Evolutionary conservation across 2,113 vertebrate species (phyloP).

Genomic region (Bos taurus): ARS-UCD2.0 NC_037349.1:33492001-33492500

Average conservation of each 20-base stretch:
- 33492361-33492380: background rate
- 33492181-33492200: background rate
- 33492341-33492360: background rate
- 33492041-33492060: background rate
- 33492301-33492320: background rate
- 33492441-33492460: conserved; percentile 13
- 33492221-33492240: background rate
- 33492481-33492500: conserved; percentile 52
- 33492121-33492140: background rate
- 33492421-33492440: background rate
- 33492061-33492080: background rate
- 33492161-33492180: background rate
- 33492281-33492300: background rate
- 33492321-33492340: background rate
- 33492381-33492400: background rate
- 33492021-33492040: background rate
- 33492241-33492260: background rate
- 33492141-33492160: background rate
- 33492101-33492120: background rate
- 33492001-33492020: background rate
- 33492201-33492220: background rate
- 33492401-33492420: background rate
- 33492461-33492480: conserved; percentile 43
- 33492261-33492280: background rate
- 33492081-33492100: background rate